Evolutionary conservation across 2,888 invertebrate genomes (phyloP), one percentile per base, ranked within the genome.

Genomic region (Coleophora flavipennella): DNA sequence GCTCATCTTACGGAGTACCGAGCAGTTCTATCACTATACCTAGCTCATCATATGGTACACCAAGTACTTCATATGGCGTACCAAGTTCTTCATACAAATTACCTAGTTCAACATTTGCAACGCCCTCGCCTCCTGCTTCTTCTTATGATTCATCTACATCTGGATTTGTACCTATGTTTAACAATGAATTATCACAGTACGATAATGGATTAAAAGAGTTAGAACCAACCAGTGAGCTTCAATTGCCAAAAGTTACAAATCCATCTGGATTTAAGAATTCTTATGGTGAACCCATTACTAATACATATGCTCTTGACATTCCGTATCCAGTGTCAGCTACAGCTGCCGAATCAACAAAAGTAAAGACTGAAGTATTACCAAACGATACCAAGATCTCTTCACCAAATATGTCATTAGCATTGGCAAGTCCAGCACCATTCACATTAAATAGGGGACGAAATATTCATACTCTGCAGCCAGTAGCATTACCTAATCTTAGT

Each of bases 401-500:
- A 38, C 55, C 64, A 14, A 80, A 79, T 50, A 56, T 58, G 13
- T 72, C 81, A 34, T 58, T 83, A 55, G 70, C 78, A 10, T 47
- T 84, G 33, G 66, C 73, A 28, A 80, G 80, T 51, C 84, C 83
- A 42, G 74, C 84, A 14, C 83, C 83, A 38, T 84, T 84, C 55
- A 67, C 71, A 11, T 57, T 75, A 28, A 79, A 81, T 45, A 74
- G 67, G 56, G 84, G 80, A 31, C 68, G 83, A 62, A 79, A 81
- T 51, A 81, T 85, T 50, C 84, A 85, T 46, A 83, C 84, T 1
- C 52, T 85, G 42, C 81, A 79, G 50, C 88, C 90, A 2, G 86
- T 91, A 39, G 88, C 90, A 3, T 72, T 91, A 50, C 91, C 91
- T 1, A 89, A 89, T 59, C 64, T 91, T 28, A 90, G 89, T 51